phyloP scores from a whole-genome alignment of 2,888 invertebrate genomes.

The Panzeria rudis region DNA sequence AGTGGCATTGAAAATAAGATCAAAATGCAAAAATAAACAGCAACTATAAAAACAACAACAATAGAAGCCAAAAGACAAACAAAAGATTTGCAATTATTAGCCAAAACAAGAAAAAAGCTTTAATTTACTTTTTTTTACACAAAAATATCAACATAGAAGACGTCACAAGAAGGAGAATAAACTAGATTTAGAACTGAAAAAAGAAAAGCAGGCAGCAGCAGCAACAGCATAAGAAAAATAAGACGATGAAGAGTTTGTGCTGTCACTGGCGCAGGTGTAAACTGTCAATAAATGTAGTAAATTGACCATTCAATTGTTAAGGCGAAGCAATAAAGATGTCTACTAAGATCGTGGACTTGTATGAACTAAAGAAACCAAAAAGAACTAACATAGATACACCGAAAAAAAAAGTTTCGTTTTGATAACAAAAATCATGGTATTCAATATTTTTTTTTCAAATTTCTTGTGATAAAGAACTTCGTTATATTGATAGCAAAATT shows the following conservation, averaged over 20 bases:
- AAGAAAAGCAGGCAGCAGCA: slow-evolving; percentile 2
- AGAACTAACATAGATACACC: slow-evolving; percentile 7
- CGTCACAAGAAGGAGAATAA: slow-evolving; percentile 1
- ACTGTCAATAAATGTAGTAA: slow-evolving; percentile 77
- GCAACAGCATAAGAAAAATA: neutral
- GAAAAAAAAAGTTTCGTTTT: too few relatives aligned
- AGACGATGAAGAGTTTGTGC: slow-evolving; percentile 47
- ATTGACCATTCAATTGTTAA: slow-evolving; percentile 72
- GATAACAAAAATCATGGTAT: too few relatives aligned
- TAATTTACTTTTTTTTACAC: slow-evolving; percentile 25
- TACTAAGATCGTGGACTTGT: slow-evolving; percentile 48
- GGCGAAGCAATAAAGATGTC: slow-evolving; percentile 73
- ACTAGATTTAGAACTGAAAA: slow-evolving; percentile 33
- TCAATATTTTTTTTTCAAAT: too few relatives aligned
- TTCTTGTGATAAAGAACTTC: too few relatives aligned
- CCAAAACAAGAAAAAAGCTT: slow-evolving; percentile 7
- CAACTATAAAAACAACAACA: slow-evolving; percentile 7
- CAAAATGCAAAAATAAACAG: slow-evolving; percentile 16
- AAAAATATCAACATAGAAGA: neutral
- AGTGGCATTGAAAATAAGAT: slow-evolving; percentile 50
- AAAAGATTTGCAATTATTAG: slow-evolving; percentile 37
- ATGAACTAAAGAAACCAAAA: slow-evolving; percentile 21
- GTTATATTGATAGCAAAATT: too few relatives aligned
- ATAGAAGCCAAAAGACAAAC: slow-evolving; percentile 1
- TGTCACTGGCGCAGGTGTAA: slow-evolving; percentile 80